phyloP scores from a whole-genome alignment of 2,888 invertebrate genomes.

The Cosmia trapezina region DNA sequence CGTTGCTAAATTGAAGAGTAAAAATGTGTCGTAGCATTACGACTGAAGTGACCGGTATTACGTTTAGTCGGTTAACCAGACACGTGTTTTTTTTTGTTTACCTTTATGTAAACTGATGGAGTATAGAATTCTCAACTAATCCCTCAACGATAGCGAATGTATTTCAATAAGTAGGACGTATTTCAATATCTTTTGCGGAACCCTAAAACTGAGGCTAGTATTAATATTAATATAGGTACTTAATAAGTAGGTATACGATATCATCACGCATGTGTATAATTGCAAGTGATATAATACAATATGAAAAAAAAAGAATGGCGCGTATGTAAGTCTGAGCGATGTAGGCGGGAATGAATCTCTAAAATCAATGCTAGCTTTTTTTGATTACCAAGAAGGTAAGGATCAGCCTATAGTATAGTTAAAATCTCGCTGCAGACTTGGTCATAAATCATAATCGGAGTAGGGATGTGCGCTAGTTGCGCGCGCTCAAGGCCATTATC shows the following conservation, averaged over 20 bases:
- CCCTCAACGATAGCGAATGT: neutral
- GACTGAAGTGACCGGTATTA: no score
- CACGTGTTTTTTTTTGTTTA: no score
- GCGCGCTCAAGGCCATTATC: no score
- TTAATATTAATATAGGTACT: conserved; percentile 21
- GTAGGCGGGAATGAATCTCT: neutral
- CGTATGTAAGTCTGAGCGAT: neutral
- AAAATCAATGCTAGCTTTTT: conserved; percentile 4
- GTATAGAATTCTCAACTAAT: neutral
- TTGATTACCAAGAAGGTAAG: neutral
- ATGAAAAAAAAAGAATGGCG: conserved; percentile 4
- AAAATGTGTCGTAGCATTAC: no score
- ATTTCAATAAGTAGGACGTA: neutral
- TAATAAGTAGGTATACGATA: conserved; percentile 35
- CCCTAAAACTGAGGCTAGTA: conserved; percentile 24
- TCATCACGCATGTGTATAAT: conserved; percentile 44
- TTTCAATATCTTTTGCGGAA: neutral
- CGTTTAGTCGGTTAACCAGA: no score
- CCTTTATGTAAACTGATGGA: no score
- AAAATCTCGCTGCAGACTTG: no score
- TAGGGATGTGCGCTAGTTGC: no score
- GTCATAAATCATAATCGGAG: no score
- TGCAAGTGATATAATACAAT: conserved; percentile 28
- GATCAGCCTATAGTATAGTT: no score
- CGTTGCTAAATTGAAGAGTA: no score